Evolutionary conservation across 2,113 vertebrate species (phyloP), one percentile per base, ranked within the genome.

Genomic region (Morone chrysops): DNA sequence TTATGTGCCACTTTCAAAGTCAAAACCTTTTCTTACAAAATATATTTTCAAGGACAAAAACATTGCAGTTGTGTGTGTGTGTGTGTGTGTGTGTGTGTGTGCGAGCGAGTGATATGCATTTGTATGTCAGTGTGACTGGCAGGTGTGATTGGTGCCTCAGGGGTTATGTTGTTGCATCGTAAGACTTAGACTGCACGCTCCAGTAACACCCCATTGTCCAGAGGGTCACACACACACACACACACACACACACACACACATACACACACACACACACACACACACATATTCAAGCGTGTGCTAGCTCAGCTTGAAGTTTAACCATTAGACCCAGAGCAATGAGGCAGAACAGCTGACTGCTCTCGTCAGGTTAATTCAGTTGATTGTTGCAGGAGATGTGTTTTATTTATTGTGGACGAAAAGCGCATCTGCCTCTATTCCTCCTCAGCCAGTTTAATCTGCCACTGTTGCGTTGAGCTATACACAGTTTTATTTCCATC

Each of bases 61-160:
- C 0, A 16, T 31, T 17, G 36, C 31, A 18, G 43, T 0, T n/a
- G 12, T 75, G 38, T 57, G 45, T 60, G 50, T 69, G 17, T 61
- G 53, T 54, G 48, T 67, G 48, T 17, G 38, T 70, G 4, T 20
- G 17, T 67, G 36, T 54, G 47, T 70, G 57, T 53, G 22, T 47
- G 25, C 56, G 51, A 68, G 43, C 25, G 25, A 25, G 18, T 45
- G 56, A 6, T 40, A 17, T 75, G 47, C 40, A 40, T 84, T 4
- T 1, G 12, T 25, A 12, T 63, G 47, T 71, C 16, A 4, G 75
- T 76, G 53, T 80, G 81, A 31, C 36, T 81, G 80, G 83, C 91
- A 91, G 91, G 87, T 91, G 88, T 85, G 85, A 83, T 81, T 31
- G 65, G 77, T 75, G 78, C 87, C 83, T 74, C 22, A 13, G 75